phyloP scores from a whole-genome alignment of 2,113 vertebrate genomes.

The Ageneiosus marmoratus region DNA sequence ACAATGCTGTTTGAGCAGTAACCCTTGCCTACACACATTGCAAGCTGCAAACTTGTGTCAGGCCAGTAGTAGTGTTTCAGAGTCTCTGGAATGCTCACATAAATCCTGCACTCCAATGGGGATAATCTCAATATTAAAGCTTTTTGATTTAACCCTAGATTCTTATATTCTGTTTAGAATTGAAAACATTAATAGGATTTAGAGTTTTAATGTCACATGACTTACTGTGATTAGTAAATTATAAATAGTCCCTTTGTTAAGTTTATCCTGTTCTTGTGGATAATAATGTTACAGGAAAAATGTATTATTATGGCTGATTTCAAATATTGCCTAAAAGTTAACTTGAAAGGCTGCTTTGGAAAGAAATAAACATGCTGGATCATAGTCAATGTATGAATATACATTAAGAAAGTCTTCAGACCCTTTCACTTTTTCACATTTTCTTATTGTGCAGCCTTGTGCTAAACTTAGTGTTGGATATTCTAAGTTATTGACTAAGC shows the following conservation, averaged over 20 bases:
- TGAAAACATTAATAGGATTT: not conserved
- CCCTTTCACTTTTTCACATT: too few species aligned
- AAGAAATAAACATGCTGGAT: not conserved
- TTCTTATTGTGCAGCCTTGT: too few species aligned
- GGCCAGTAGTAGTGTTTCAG: constrained; percentile 13
- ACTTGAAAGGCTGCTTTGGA: not conserved
- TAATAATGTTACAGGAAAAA: not conserved
- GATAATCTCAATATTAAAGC: constrained; percentile 21
- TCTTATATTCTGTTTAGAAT: not conserved
- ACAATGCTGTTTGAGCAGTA: constrained; percentile 33
- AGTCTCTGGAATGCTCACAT: not conserved
- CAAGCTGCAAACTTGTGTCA: constrained; percentile 8
- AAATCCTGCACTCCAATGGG: constrained; percentile 8
- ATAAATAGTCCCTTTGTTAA: not conserved
- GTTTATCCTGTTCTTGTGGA: not conserved
- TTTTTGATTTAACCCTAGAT: not conserved
- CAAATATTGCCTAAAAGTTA: not conserved
- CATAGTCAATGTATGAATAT: too few species aligned
- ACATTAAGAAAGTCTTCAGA: too few species aligned
- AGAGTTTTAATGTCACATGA: not conserved
- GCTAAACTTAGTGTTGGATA: too few species aligned
- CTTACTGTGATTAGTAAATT: not conserved
- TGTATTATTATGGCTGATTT: not conserved
- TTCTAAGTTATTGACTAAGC: too few species aligned
- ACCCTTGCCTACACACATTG: constrained; percentile 24